Evolutionary conservation across 2,888 invertebrate species (phyloP).

Genomic region (Fragum sueziense): DNA sequence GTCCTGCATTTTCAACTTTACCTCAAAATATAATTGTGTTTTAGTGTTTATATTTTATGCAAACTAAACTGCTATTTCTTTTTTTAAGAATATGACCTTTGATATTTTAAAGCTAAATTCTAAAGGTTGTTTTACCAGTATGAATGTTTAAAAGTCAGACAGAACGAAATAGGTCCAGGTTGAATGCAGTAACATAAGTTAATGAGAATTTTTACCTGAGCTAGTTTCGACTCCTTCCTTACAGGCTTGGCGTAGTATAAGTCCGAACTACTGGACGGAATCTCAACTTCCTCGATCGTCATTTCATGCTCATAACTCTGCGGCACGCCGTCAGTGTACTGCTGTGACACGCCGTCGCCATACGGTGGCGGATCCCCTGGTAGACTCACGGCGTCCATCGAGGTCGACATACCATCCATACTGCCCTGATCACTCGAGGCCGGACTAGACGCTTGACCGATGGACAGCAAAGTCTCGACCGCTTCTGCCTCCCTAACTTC

Average conservation of each 20-base stretch:
- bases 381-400: conserved; percentile 40
- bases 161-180: no score
- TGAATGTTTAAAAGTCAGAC: no score
- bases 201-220: no score
- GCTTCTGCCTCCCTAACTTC: conserved; percentile 77
- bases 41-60: no score
- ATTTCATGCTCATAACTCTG: neutral
- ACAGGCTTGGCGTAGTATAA: neutral
- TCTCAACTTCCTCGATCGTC: conserved; percentile 11
- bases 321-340: neutral
- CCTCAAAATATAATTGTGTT: no score
- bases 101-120: no score
- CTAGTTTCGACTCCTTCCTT: conserved; percentile 44
- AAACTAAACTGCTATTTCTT: no score
- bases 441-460: conserved; percentile 62
- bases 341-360: neutral
- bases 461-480: conserved; percentile 81
- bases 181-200: no score
- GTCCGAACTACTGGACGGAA: neutral
- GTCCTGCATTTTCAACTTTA: no score
- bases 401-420: conserved; percentile 41
- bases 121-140: no score
- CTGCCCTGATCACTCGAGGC: conserved; percentile 40
- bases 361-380: conserved; percentile 40
- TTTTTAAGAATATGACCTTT: no score